A percentile compares a stretch with the other conserved stretches of the same genome.
These are phyloP conservation scores for Drosophila ohnishii DNA, from an alignment of 1,140 invertebrate genomes.

Conservation along the genomic window DNA sequence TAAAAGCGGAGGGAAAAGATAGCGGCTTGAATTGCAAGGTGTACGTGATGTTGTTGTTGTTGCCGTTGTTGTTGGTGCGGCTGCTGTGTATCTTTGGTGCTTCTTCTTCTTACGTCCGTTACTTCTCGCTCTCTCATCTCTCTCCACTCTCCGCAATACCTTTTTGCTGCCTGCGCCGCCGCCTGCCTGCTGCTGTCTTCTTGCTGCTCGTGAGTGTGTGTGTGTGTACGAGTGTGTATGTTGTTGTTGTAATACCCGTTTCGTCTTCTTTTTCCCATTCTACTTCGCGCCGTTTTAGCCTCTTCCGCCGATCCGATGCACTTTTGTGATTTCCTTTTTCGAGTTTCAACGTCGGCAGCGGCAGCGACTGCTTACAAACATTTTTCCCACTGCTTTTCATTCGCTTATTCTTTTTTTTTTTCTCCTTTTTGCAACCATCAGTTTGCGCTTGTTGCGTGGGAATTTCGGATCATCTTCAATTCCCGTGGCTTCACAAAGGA, in stretches of 20 bases:
- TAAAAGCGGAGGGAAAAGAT: conserved; percentile 63
- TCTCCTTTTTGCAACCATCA: conserved; percentile 57
- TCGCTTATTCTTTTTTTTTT: conserved; percentile 45
- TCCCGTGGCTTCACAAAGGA: conserved; percentile 36
- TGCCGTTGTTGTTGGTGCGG: conserved; percentile 31
- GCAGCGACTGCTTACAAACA: conserved; percentile 47
- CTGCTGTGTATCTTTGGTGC: conserved; percentile 76
- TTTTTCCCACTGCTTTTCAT: conserved; percentile 74
- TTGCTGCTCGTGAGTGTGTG: conserved; percentile 11
- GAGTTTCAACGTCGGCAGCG: conserved; percentile 57
- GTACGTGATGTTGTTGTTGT: conserved; percentile 61
- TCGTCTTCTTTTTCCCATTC: conserved; percentile 74
- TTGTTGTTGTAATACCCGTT: conserved; percentile 76
- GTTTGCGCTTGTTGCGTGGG: conserved; percentile 66
- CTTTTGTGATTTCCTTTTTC: conserved; percentile 79
- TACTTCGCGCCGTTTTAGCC: conserved; percentile 78
- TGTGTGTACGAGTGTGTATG: conserved; percentile 9
- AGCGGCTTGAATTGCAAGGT: conserved; percentile 80
- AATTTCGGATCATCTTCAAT: conserved; percentile 61
- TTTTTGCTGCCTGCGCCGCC: conserved; percentile 35
- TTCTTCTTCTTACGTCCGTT: conserved; percentile 75
- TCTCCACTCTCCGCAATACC: conserved; percentile 42
- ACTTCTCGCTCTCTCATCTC: conserved; percentile 72
- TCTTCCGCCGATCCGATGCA: conserved; percentile 72
- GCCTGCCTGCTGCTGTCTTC: conserved; percentile 19